These are phyloP conservation scores for Dufourea novaeangliae DNA, from an alignment of 1,140 invertebrate genomes.

Conservation along the genomic window DNA sequence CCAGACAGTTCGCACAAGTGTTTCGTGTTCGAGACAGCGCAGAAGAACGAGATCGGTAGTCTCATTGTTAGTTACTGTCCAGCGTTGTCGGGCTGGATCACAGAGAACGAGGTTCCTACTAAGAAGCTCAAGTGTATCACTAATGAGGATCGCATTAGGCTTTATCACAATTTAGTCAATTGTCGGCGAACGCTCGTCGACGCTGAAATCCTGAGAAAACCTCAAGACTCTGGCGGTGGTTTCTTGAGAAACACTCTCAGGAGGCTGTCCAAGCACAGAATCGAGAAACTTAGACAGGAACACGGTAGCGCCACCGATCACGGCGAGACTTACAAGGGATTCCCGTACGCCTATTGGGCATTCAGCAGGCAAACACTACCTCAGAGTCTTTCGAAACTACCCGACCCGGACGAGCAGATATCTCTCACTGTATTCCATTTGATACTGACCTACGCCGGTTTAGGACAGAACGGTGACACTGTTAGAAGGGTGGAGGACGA, in stretches of 20 bases:
- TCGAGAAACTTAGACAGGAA: constrained; percentile 92
- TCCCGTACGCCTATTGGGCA: constrained; percentile 93
- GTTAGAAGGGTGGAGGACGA: constrained; percentile 89
- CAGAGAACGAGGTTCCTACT: constrained; percentile 89
- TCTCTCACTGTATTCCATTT: constrained; percentile 90
- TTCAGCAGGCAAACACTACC: constrained; percentile 91
- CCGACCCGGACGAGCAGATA: constrained; percentile 93
- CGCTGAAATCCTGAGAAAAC: constrained; percentile 90
- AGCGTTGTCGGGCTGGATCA: constrained; percentile 91
- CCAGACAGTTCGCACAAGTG: constrained; percentile 89
- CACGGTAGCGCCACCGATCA: constrained; percentile 86
- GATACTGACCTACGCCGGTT: constrained; percentile 90
- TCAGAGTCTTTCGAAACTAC: constrained; percentile 91
- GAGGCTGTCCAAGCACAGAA: constrained; percentile 92
- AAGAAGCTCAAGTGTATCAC: constrained; percentile 87
- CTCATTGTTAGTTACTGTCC: constrained; percentile 96
- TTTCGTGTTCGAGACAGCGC: constrained; percentile 95
- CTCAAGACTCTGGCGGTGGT: constrained; percentile 88
- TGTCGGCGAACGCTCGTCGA: constrained; percentile 92
- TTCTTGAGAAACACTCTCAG: constrained; percentile 94
- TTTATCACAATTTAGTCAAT: constrained; percentile 91
- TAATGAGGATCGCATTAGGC: constrained; percentile 90
- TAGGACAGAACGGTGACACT: constrained; percentile 88
- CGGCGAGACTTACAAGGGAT: constrained; percentile 93
- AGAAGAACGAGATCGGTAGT: constrained; percentile 95